A percentile compares a stretch with the other conserved stretches of the same genome.
phyloP scores from a whole-genome alignment of 1,140 invertebrate species.

The Rhopalosiphum padi region DNA sequence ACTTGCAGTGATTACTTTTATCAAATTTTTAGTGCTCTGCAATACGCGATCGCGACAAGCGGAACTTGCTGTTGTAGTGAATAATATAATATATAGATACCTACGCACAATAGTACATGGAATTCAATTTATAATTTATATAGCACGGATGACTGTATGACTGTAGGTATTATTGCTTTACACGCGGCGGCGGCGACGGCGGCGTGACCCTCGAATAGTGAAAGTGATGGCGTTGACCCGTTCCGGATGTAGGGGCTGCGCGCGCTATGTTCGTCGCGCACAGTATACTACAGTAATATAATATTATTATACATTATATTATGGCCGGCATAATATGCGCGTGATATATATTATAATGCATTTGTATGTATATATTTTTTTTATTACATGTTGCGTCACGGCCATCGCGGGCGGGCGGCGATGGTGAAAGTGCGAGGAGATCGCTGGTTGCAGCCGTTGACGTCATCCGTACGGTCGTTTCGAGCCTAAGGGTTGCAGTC shows the following conservation, averaged over 20 bases:
- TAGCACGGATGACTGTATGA: background rate
- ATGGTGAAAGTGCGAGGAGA: conserved; percentile 44
- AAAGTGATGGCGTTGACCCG: conserved; percentile 44
- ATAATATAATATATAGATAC: background rate
- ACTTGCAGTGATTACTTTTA: too few relatives aligned
- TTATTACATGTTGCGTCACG: conserved; percentile 16
- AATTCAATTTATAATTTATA: background rate
- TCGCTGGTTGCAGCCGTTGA: background rate
- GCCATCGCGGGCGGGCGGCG: background rate
- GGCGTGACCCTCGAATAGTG: conserved; percentile 26
- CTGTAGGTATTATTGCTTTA: background rate
- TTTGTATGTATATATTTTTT: background rate
- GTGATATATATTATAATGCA: background rate
- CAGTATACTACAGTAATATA: background rate
- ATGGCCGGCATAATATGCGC: background rate
- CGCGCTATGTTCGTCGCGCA: background rate
- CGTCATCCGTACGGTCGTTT: background rate
- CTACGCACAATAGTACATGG: background rate
- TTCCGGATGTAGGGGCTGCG: conserved; percentile 50
- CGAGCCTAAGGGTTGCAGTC: background rate
- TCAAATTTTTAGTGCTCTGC: too few relatives aligned
- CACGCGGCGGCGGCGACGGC: background rate
- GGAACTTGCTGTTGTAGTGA: background rate
- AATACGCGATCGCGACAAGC: background rate
- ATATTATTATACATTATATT: background rate